A percentile compares a stretch with the other conserved stretches of the same genome.
phyloP scores from a whole-genome alignment of 2,797 vertebrate species.

The Siniperca undulata region DNA sequence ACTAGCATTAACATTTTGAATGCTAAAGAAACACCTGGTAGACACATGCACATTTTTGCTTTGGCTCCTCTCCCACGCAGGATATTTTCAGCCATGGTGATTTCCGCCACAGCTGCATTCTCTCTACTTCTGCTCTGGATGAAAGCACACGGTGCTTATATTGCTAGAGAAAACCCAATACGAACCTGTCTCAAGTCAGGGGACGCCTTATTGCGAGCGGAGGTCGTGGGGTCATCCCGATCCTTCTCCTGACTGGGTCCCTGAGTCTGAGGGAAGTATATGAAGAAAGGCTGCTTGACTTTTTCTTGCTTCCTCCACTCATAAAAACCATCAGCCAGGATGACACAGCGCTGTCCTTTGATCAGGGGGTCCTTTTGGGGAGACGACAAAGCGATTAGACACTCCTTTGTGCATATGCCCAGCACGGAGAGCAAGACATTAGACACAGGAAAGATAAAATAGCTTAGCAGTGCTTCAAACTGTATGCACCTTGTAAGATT shows the following conservation, averaged over 20 bases:
- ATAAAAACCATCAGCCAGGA: conserved; percentile 96
- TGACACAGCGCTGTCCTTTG: conserved; percentile 94
- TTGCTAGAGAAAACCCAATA: conserved; percentile 7
- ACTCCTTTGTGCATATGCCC: neutral
- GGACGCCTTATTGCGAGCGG: neutral
- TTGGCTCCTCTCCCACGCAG: conserved; percentile 24
- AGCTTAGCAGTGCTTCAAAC: neutral
- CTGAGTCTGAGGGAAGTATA: conserved; percentile 91
- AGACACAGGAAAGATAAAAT: neutral
- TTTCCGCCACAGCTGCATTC: conserved; percentile 53
- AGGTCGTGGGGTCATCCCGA: conserved; percentile 18
- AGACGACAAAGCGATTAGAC: conserved; percentile 33
- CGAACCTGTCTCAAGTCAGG: conserved; percentile 35
- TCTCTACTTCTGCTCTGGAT: conserved; percentile 34
- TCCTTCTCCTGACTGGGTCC: conserved; percentile 20
- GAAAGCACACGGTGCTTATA: conserved; percentile 36
- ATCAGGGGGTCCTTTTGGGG: conserved; percentile 88
- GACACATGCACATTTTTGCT: conserved; percentile 52
- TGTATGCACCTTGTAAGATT: conserved; percentile 91
- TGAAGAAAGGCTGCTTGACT: conserved; percentile 93
- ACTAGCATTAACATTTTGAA: neutral
- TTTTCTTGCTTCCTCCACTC: conserved; percentile 91
- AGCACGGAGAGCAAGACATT: neutral
- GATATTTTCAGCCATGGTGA: conserved; percentile 46
- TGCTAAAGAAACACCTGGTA: conserved; percentile 40